Conservation (phyloP, 2,797 vertebrate species). For the Galagoides demidoff region DNA sequence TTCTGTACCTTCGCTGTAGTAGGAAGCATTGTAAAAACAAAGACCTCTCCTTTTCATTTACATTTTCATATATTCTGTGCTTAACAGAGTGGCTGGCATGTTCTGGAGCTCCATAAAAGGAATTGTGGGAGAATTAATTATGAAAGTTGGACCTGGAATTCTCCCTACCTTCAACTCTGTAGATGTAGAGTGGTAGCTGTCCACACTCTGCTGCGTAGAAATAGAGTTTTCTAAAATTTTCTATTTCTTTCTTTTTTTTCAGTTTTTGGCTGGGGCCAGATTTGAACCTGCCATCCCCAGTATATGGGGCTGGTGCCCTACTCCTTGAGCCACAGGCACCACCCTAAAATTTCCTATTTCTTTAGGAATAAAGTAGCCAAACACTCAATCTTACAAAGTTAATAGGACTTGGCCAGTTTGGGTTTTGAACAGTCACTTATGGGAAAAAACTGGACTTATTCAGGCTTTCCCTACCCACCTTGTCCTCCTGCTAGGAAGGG, state of each 20-base stretch:
- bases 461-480: not conserved
- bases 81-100: not conserved
- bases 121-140: not conserved
- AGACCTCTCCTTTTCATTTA: not conserved
- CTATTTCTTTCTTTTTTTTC: not conserved
- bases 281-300: no score
- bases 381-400: not conserved
- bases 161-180: not conserved
- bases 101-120: not conserved
- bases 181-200: not conserved
- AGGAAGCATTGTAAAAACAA: fast-evolving
- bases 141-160: not conserved
- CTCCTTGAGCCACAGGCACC: no score
- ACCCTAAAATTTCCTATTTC: not conserved
- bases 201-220: not conserved
- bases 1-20: fast-evolving
- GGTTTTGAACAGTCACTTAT: not conserved
- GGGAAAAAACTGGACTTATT: not conserved
- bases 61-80: not conserved
- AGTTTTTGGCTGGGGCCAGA: no score
- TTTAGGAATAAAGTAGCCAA: no score
- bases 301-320: no score
- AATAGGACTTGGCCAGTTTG: not conserved
- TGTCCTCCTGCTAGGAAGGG: not conserved
- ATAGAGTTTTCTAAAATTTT: not conserved